A percentile compares a stretch with the other conserved stretches of the same genome.
phyloP scores from a whole-genome alignment of 2,888 invertebrate species.

The Steromphala cineraria region DNA sequence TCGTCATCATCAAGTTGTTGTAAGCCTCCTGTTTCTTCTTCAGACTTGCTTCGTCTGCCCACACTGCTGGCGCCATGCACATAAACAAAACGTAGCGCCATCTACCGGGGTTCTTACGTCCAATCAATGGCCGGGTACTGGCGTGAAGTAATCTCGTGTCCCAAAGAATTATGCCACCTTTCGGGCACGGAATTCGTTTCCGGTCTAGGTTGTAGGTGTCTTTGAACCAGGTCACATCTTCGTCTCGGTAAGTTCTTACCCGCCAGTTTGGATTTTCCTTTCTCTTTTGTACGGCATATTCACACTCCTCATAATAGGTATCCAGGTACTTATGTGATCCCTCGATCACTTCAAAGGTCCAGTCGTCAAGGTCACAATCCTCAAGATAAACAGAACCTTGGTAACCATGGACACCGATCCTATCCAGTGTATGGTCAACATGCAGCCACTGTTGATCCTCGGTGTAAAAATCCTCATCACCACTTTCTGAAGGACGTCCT shows the following conservation, averaged over 20 bases:
- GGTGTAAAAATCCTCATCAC: slow-evolving; percentile 46
- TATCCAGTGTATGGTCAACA: slow-evolving; percentile 56
- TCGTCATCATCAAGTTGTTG: slow-evolving; percentile 46
- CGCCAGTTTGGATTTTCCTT: slow-evolving; percentile 38
- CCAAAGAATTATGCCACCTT: slow-evolving; percentile 69
- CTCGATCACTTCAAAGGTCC: slow-evolving; percentile 48
- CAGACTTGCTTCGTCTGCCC: slow-evolving; percentile 54
- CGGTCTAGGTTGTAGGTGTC: slow-evolving; percentile 43
- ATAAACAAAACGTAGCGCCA: slow-evolving; percentile 66
- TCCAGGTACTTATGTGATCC: slow-evolving; percentile 44
- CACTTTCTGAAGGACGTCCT: slow-evolving; percentile 65
- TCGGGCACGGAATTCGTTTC: slow-evolving; percentile 59
- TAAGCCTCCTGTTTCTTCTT: slow-evolving; percentile 54
- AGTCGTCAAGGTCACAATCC: slow-evolving; percentile 49
- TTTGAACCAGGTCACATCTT: slow-evolving; percentile 49
- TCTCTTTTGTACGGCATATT: slow-evolving; percentile 29
- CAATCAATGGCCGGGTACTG: slow-evolving; percentile 55
- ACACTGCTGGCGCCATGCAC: slow-evolving; percentile 66
- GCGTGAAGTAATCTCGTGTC: slow-evolving; percentile 68
- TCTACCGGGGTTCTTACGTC: slow-evolving; percentile 49
- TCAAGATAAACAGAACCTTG: slow-evolving; percentile 60
- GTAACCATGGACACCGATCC: slow-evolving; percentile 63
- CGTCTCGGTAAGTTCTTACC: slow-evolving; percentile 29
- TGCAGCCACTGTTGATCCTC: slow-evolving; percentile 60
- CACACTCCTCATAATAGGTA: slow-evolving; percentile 32